Conservation (phyloP, 2,888 invertebrate genomes). For the Zootermopsis nevadensis region DNA sequence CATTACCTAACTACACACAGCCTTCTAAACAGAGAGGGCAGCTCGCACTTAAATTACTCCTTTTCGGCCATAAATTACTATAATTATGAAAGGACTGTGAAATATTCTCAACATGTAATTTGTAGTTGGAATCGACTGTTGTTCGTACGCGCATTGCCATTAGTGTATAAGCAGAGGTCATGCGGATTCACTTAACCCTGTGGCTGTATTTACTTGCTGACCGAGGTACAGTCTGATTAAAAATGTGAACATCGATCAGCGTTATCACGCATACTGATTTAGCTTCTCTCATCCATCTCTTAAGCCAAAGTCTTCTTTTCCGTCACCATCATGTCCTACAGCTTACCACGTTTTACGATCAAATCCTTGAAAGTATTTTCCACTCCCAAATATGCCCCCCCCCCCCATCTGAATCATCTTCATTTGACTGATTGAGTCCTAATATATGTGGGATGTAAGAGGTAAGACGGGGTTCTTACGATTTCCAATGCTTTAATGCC, state of each 20-base stretch:
- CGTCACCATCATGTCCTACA: no score
- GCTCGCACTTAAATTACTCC: not conserved
- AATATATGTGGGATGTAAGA: no score
- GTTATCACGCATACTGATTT: no score
- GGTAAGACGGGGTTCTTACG: no score
- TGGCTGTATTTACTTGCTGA: not conserved
- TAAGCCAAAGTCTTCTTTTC: no score
- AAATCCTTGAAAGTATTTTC: no score
- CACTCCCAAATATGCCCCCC: no score
- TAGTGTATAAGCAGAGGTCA: not conserved
- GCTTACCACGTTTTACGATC: no score
- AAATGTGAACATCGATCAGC: not conserved
- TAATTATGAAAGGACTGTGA: not conserved
- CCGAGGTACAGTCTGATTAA: not conserved
- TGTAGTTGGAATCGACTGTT: not conserved
- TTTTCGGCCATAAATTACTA: not conserved
- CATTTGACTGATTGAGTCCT: no score
- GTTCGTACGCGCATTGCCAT: not conserved
- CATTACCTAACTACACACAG: constrained; percentile 3
- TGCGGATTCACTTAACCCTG: not conserved
- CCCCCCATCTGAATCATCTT: no score
- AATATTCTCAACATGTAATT: constrained; percentile 1
- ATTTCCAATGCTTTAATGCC: no score
- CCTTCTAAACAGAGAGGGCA: not conserved
- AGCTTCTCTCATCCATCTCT: no score